phyloP scores from a whole-genome alignment of 1,140 invertebrate species.

The Chironomus tepperi region DNA sequence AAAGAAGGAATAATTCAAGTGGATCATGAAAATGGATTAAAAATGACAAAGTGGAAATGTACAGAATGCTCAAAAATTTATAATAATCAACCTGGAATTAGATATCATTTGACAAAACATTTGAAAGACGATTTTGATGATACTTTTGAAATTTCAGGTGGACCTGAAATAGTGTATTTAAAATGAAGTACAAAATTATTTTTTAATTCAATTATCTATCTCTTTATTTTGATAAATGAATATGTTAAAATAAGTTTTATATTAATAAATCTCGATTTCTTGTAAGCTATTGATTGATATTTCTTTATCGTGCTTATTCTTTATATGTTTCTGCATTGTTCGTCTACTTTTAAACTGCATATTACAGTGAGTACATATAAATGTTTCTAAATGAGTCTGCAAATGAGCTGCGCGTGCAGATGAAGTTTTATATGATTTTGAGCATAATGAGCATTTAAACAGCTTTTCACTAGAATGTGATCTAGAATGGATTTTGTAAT shows the following conservation, averaged over 20 bases:
- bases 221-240: neutral
- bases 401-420: neutral
- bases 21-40: neutral
- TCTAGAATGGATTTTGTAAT: slow-evolving; percentile 95
- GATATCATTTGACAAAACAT: neutral
- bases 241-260: neutral
- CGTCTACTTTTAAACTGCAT: neutral
- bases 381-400: neutral
- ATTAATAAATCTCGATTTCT: neutral
- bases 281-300: too few relatives aligned
- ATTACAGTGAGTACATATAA: neutral
- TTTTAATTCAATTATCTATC: neutral
- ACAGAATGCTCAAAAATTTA: neutral
- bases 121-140: neutral
- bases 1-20: neutral
- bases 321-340: neutral
- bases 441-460: slow-evolving; percentile 90
- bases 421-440: slow-evolving; percentile 87
- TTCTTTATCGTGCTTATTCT: neutral
- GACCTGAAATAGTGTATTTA: neutral
- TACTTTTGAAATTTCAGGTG: neutral
- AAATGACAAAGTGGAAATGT: neutral
- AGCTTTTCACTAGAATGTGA: slow-evolving; percentile 98
- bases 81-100: neutral
- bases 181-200: neutral